Percentiles rank a stretch among this genome's conserved stretches.
These are phyloP conservation scores for Euproctis similis DNA, from an alignment of 2,888 invertebrate species.

Conservation along the genomic window DNA sequence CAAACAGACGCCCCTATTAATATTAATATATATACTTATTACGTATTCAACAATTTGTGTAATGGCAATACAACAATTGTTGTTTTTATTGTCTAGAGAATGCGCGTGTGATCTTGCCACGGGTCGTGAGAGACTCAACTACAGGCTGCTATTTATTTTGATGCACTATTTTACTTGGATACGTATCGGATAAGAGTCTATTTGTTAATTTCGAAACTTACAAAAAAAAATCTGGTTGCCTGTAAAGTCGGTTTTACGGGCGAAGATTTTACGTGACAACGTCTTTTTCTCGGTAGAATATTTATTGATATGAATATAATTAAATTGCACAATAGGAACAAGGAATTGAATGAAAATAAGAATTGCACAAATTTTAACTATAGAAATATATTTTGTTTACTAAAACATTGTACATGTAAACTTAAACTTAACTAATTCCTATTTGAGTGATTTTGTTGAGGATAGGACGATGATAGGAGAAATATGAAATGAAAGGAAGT, in stretches of 20 bases:
- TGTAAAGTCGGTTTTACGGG: background rate
- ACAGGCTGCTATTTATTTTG: constrained; percentile 59
- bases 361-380: no score
- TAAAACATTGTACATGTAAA: no score
- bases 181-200: no score
- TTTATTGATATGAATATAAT: no score
- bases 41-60: constrained; percentile 68
- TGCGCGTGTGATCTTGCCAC: constrained; percentile 43
- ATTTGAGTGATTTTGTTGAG: no score
- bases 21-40: constrained; percentile 59
- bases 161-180: constrained; percentile 6
- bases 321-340: no score
- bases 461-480: no score
- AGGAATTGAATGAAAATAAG: no score
- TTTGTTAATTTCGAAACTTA: no score
- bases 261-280: background rate
- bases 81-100: constrained; percentile 53
- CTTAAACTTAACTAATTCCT: no score
- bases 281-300: background rate
- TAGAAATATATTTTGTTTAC: no score
- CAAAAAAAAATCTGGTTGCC: background rate
- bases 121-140: constrained; percentile 43
- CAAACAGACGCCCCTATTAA: constrained; percentile 58
- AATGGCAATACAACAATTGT: constrained; percentile 55
- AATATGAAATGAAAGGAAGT: no score